Conservation (phyloP, 2,888 invertebrate genomes). For the Microctonus brassicae region DNA sequence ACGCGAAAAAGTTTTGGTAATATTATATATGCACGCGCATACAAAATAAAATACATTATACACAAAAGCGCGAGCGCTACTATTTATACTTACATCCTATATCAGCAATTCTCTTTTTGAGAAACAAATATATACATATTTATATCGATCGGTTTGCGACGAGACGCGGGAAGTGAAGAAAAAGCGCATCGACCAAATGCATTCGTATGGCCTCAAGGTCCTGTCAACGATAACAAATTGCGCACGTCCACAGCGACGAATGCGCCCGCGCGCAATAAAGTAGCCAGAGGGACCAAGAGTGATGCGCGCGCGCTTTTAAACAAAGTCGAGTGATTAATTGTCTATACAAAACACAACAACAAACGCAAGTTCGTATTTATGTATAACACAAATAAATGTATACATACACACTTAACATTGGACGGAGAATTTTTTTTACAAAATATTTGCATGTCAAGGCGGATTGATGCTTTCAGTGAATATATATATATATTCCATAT, state of each 20-base stretch:
- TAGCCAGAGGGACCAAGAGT: conserved; percentile 34
- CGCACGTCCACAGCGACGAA: conserved; percentile 53
- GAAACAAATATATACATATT: conserved; percentile 44
- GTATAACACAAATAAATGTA: neutral
- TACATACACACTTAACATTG: conserved; percentile 1
- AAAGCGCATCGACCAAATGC: conserved; percentile 41
- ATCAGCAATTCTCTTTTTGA: neutral
- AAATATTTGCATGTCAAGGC: conserved; percentile 65
- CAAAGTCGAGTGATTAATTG: conserved; percentile 64
- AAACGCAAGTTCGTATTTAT: neutral
- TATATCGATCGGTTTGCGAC: conserved; percentile 38
- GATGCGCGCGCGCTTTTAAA: conserved; percentile 50
- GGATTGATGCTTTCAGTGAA: conserved; percentile 55
- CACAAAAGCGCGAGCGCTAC: no score
- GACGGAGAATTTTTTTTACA: conserved; percentile 50
- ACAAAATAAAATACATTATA: no score
- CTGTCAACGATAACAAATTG: conserved; percentile 68
- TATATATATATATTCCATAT: conserved; percentile 36
- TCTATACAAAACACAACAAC: conserved; percentile 20
- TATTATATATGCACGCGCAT: conserved; percentile 10
- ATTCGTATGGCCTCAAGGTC: conserved; percentile 37
- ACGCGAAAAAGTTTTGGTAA: conserved; percentile 32
- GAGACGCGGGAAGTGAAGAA: conserved; percentile 15
- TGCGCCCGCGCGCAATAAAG: conserved; percentile 23
- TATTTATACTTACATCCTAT: neutral